These are phyloP conservation scores for Hippocampus guttulatus DNA, from an alignment of 2,113 vertebrate species.

Conservation along the genomic window DNA sequence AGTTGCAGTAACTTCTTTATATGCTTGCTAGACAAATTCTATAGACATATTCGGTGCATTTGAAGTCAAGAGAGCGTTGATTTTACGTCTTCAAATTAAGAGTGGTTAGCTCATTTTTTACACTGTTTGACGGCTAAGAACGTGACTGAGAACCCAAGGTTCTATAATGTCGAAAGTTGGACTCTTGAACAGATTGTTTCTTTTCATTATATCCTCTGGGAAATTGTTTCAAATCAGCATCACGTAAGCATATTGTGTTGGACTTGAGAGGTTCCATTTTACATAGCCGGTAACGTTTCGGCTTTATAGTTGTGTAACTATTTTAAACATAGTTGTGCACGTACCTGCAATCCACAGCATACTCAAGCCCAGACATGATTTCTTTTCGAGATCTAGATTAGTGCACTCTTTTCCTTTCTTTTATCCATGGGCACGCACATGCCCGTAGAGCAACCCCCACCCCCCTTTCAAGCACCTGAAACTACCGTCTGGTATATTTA, in stretches of 20 bases:
- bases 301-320: not conserved
- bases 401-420: conserved; percentile 24
- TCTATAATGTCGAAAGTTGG: not conserved
- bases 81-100: not conserved
- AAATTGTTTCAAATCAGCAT: not conserved
- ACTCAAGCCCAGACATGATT: conserved; percentile 11
- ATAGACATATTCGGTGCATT: not conserved
- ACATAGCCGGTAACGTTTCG: not conserved
- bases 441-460: conserved; percentile 25
- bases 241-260: not conserved
- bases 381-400: conserved; percentile 30
- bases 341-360: conserved; percentile 10
- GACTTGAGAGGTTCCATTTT: not conserved
- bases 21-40: not conserved
- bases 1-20: no score
- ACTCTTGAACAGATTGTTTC: not conserved
- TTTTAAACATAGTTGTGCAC: conserved; percentile 1
- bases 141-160: not conserved
- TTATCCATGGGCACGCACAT: conserved; percentile 24
- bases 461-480: conserved; percentile 47
- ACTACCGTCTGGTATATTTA: conserved; percentile 56
- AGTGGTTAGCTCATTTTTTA: not conserved
- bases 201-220: not conserved
- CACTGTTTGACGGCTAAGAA: not conserved
- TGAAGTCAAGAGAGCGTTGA: not conserved